Percentiles rank a stretch among this genome's conserved stretches.
Evolutionary conservation across 92 coral and sea anemone genomes (phyloP).

Genomic region (Epizoanthus ramosus): DNA sequence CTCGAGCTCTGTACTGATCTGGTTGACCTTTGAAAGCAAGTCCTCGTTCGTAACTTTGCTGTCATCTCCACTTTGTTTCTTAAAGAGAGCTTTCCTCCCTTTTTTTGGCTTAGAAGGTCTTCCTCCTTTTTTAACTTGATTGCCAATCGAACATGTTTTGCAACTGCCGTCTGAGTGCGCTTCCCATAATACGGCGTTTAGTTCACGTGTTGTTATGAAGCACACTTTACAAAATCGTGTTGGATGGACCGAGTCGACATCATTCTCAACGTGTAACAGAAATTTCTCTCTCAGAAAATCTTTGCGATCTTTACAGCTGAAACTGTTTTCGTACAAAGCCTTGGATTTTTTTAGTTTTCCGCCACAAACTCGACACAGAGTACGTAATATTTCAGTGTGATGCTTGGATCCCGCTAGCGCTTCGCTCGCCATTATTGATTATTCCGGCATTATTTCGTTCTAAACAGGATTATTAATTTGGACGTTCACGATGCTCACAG

Average conservation of each 20-base stretch:
- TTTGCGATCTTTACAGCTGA: not conserved
- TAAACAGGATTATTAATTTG: too few relatives aligned
- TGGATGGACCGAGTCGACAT: too few relatives aligned
- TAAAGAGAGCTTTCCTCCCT: not conserved
- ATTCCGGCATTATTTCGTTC: too few relatives aligned
- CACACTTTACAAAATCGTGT: too few relatives aligned
- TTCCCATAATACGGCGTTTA: not conserved
- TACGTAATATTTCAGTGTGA: not conserved
- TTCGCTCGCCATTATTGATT: too few relatives aligned
- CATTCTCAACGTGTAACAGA: too few relatives aligned
- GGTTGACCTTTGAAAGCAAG: not conserved
- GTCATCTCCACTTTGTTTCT: not conserved
- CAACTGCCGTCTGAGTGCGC: not conserved
- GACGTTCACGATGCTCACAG: not conserved
- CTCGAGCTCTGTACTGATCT: too few relatives aligned
- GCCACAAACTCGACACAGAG: constrained; percentile 1
- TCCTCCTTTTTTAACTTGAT: not conserved
- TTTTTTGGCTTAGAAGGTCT: not conserved
- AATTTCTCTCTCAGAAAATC: too few relatives aligned
- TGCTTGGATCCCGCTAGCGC: too few relatives aligned
- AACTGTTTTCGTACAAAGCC: constrained; percentile 2
- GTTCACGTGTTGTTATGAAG: too few relatives aligned
- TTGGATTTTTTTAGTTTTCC: not conserved
- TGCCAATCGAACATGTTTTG: not conserved
- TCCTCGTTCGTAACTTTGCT: not conserved